Base-by-base conservation (phyloP, 1,140 invertebrate genomes). In the Sesamia nonagrioides region DNA sequence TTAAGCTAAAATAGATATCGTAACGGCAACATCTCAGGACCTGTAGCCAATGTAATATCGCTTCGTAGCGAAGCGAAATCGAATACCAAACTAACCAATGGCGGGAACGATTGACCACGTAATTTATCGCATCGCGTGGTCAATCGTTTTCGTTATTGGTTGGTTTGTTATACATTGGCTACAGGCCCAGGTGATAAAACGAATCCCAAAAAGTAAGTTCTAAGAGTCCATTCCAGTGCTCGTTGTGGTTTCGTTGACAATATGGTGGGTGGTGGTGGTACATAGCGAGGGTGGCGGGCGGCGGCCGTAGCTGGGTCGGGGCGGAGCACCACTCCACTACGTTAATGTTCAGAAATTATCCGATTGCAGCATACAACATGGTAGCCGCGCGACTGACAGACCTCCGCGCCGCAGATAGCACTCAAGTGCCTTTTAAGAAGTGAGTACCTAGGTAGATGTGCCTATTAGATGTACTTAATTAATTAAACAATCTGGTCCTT, bases 381-480 rank as follows among this genome's bases (percentile, higher is more conserved):
- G 98, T 99, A 96, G 97, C 98, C 94, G 98, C 98, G 97, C 97
- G 98, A 93, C 97, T 98, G 92, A 98, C 98, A 87, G 98, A 99
- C 94, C 96, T 98, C 85, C 97, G 98, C 95, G 98, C 97, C 95
- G 90, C 95, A 96, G 89, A 94, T 95, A 97, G 97, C 95, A 98
- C 98, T 97, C 98, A 98, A 97, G 98, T 98, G 97, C 98, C 98
- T 98, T 98, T 98, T 96, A 99, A 98, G 97, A 99, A 98, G 98
- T 99, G 96, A 98, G 97, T 97, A 86, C 58, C 15, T 6, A 33
- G 42, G 50, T 56, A n/a, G 21, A 9, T 42, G 6, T 33, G 17
- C 27, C 21, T 69, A 33, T 35, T 9, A 40, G 6, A 8, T 40
- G 37, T 40, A 40, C 42, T 37, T 21, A 33, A 37, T 37, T 45